Conservation (phyloP, 2,797 vertebrate genomes). For the Cichlasoma orientale region DNA sequence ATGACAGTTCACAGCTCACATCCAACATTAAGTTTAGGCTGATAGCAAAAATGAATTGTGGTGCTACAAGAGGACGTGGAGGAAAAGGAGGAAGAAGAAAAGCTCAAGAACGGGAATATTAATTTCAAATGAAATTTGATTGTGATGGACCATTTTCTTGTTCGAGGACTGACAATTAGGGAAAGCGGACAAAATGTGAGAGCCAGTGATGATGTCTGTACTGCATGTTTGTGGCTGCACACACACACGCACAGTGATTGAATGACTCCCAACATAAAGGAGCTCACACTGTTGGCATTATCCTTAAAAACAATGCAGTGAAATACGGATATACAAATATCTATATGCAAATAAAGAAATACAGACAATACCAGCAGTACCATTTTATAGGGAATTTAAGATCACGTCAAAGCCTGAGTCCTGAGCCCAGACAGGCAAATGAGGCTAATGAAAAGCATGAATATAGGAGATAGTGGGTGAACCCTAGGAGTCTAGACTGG, state of each 20-base stretch:
- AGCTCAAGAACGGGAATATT: no score
- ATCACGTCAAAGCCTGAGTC: fast-evolving
- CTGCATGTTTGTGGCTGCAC: not conserved
- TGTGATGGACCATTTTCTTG: not conserved
- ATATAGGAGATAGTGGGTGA: not conserved
- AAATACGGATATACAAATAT: not conserved
- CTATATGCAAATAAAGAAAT: not conserved
- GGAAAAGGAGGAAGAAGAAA: no score
- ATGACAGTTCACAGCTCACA: no score
- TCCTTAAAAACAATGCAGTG: not conserved
- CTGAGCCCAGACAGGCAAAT: not conserved
- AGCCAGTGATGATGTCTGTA: fast-evolving
- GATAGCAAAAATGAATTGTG: no score
- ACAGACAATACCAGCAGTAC: not conserved
- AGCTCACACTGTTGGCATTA: not conserved
- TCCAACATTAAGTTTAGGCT: no score
- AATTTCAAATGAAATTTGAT: not conserved
- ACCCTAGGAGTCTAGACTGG: not conserved
- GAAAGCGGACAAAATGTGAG: not conserved
- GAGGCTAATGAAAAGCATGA: not conserved
- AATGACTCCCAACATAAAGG: not conserved
- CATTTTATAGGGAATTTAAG: not conserved
- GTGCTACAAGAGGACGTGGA: no score
- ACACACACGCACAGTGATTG: no score
- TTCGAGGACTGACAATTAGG: not conserved